These are phyloP conservation scores for Ericerus pela DNA, from an alignment of 1,140 invertebrate genomes.

Conservation along the genomic window DNA sequence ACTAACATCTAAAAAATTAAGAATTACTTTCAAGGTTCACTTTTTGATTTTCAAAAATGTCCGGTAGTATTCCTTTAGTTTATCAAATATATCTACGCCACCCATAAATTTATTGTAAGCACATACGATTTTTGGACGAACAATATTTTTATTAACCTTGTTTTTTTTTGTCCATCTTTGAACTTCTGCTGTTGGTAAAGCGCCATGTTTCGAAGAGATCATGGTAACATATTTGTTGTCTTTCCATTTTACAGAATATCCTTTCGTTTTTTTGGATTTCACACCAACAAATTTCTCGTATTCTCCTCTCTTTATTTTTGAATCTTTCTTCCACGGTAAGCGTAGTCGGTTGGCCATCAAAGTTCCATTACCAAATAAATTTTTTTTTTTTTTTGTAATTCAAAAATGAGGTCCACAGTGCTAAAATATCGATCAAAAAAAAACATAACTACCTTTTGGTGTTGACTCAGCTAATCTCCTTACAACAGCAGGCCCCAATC, in stretches of 20 bases:
- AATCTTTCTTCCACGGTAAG: neutral
- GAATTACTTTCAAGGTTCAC: neutral
- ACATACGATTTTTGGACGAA: neutral
- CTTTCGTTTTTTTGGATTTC: neutral
- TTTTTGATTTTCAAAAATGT: neutral
- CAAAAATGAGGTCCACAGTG: neutral
- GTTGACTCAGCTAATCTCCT: slow-evolving; percentile 20
- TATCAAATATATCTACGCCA: neutral
- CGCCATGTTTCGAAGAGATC: neutral
- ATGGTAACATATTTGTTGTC: slow-evolving; percentile 6
- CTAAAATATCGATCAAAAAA: slow-evolving; percentile 25
- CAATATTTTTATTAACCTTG: neutral
- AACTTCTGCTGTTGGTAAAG: neutral
- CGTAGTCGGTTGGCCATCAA: slow-evolving; percentile 15
- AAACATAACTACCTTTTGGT: slow-evolving; percentile 20
- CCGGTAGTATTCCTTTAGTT: neutral
- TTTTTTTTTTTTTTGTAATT: slow-evolving; percentile 6
- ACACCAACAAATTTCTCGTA: slow-evolving; percentile 15
- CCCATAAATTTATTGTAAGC: neutral
- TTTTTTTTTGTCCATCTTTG: neutral
- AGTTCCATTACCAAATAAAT: slow-evolving; percentile 17
- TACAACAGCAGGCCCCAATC: slow-evolving; percentile 18
- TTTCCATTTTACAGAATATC: neutral
- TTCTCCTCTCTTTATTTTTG: slow-evolving; percentile 15
- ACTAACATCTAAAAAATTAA: neutral